A percentile compares a stretch with the other conserved stretches of the same genome.
Conservation (phyloP, 2,113 vertebrate species). For the Sinocyclocheilus maitianheensis region DNA sequence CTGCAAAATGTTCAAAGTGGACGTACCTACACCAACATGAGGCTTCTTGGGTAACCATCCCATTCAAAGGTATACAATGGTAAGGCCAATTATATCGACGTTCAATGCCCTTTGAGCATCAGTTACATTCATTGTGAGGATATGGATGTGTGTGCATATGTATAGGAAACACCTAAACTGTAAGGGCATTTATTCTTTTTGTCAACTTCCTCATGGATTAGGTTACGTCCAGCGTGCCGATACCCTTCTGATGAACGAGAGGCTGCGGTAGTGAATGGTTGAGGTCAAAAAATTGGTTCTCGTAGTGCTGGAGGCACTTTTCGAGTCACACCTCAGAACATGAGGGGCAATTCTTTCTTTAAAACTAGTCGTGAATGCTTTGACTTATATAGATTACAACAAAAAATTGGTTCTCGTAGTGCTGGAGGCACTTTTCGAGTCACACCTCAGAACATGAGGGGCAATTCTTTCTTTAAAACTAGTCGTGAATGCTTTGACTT, state of each 20-base stretch:
- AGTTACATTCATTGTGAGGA: conserved; percentile 74
- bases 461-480: conserved; percentile 33
- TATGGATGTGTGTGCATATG: conserved; percentile 58
- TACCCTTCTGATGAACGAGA: conserved; percentile 51
- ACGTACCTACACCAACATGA: conserved; percentile 80
- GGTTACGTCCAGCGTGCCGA: conserved; percentile 64
- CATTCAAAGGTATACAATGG: conserved; percentile 79
- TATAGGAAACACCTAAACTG: conserved; percentile 72
- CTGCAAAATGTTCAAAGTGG: conserved; percentile 79
- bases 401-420: conserved; percentile 58
- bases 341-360: conserved; percentile 47
- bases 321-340: conserved; percentile 64
- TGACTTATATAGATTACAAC: conserved; percentile 27
- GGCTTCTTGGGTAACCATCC: conserved; percentile 80
- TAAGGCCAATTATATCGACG: conserved; percentile 75
- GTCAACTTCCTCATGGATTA: conserved; percentile 64
- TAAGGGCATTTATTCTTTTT: conserved; percentile 67
- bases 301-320: conserved; percentile 61
- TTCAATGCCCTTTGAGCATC: conserved; percentile 75
- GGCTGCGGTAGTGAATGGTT: conserved; percentile 56
- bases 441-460: conserved; percentile 63
- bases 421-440: conserved; percentile 60
- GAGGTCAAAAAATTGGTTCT: conserved; percentile 55
- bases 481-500: conserved; percentile 1
- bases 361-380: background rate